Base-by-base conservation (phyloP, 1,140 invertebrate genomes). In the Macrosteles quadrilineatus region DNA sequence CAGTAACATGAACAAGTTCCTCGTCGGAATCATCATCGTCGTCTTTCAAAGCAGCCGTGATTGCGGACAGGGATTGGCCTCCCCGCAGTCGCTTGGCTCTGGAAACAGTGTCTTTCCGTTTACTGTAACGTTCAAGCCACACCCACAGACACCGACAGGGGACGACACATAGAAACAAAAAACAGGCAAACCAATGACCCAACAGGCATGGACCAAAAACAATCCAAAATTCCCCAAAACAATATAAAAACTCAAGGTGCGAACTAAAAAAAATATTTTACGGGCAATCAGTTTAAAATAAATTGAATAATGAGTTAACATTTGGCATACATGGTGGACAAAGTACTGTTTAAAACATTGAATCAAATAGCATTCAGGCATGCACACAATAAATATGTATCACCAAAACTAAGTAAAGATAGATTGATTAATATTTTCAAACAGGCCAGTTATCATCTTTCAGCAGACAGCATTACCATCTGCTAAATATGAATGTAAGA, bases 1-100 rank as follows among this genome's bases (percentile, higher is more conserved):
- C 82, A 53, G 86, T 85, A 23, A 83, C 86, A 36, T 85, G 86
- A 65, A 85, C 85, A 63, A 89, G 87, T 55, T 85, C 85, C 31
- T 87, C 87, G 69, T 88, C 81, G 27, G 78, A 78, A 32, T 81
- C 80, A 53, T 81, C 76, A 40, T 82, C 78, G 72, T 82, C 82
- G 72, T 87, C 85, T 69, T 87, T 82, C 36, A 90, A 76, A 11
- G 85, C 83, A 31, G 87, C 86, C 66, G 86, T 85, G 19, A 85
- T 81, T 0, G 85, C 81, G 14, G 85, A 85, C 76, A 87, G 77
- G 65, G 81, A 81, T 71, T 84, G 82, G n/a, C 78, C 78, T 68
- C 77, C 78, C 31, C 81, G 70, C 19, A 82, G 64, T 53, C 81
- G 74, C 70, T 83, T 83, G 70, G 79, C 80, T 70, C 83, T 81